Evolutionary conservation across 1,140 invertebrate species (phyloP), one percentile per base, ranked within the genome.

Genomic region (Lasaia peninsularis): DNA sequence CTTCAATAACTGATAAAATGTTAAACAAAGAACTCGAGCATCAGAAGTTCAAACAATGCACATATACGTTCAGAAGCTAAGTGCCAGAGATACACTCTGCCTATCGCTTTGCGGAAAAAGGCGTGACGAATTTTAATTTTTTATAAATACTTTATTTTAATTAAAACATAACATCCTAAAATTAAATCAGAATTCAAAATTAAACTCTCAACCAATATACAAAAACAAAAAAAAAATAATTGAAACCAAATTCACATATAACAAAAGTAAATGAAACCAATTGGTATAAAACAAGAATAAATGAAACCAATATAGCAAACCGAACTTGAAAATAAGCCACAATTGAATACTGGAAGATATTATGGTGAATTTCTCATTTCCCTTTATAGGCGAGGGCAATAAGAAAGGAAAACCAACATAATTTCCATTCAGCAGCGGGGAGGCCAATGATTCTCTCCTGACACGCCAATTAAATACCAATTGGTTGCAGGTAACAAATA

Each of bases 391-490:
- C 52, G 33, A 35, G 18, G 33, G 52, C 33, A 53, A 40, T 44
- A 44, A 56, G 37, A 56, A 56, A 56, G 40, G 53, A 65, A 65
- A 67, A 65, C 62, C 66, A 63, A 66, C 62, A 67, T 75, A 63
- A 72, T 68, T 76, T 66, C 58, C 65, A 69, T 69, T 69, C 58
- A 64, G 62, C 52, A 58, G 57, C 61, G 58, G 58, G 62, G 69
- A 65, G 60, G 66, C 63, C 67, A 62, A 58, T 56, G 55, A 56
- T 37, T 52, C 66, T 72, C 61, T 55, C 62, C 65, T 75, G 78
- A 78, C 72, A 70, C 69, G 73, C 73, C 79, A 84, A 84, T 86
- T 82, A 82, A 81, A 79, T 77, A 75, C 62, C 75, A 80, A 73
- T 84, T 79, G 71, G 71, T 78, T 72, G 70, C 59, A 62, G 67